Conservation (phyloP, 2,113 vertebrate species). For the Chionis minor region DNA sequence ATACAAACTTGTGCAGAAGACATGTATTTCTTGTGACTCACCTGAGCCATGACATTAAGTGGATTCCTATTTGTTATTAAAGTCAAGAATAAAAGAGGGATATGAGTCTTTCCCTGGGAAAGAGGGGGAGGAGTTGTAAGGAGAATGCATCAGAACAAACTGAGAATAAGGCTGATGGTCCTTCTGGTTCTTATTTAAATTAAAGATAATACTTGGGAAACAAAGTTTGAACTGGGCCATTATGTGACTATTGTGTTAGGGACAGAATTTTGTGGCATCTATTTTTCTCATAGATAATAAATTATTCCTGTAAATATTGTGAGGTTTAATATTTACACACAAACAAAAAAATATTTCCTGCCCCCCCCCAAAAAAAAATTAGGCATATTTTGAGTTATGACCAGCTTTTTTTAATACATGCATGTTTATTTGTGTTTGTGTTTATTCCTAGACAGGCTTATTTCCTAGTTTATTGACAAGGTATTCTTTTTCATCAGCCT, state of each 20-base stretch:
- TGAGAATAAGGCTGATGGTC: background rate
- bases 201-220: background rate
- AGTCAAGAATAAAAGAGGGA: background rate
- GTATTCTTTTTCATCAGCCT: conserved; percentile 50
- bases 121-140: background rate
- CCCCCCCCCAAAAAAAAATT: background rate
- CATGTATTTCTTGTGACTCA: background rate
- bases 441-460: conserved; percentile 32
- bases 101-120: background rate
- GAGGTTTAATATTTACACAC: background rate
- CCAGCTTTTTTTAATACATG: background rate
- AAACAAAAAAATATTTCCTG: background rate
- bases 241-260: background rate
- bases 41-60: background rate
- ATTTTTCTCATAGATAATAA: background rate
- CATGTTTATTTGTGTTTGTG: background rate
- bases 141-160: background rate
- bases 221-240: background rate
- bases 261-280: background rate
- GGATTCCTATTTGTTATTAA: background rate
- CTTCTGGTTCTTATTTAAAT: background rate
- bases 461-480: conserved; percentile 51
- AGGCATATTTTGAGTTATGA: background rate
- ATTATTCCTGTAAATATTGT: background rate
- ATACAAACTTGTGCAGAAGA: background rate